phyloP scores from a whole-genome alignment of 2,888 invertebrate species.

The Fragum whitleyi region DNA sequence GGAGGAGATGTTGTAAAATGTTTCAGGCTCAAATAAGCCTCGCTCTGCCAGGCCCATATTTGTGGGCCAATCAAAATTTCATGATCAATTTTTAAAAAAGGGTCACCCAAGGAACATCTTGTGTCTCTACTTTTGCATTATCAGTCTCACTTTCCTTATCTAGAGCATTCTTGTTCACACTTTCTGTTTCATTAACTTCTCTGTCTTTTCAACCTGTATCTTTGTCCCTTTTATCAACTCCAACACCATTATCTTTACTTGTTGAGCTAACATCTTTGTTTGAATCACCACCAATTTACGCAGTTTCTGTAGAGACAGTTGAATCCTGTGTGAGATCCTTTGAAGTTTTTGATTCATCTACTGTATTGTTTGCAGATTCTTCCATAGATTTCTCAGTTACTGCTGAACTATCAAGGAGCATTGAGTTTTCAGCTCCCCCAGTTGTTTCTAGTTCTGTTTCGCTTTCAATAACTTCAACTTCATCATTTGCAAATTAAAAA shows the following conservation, averaged over 20 bases:
- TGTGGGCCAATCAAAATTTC: too few species aligned
- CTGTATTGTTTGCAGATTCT: not conserved
- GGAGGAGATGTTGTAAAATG: too few species aligned
- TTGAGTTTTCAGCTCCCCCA: not conserved
- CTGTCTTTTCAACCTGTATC: not conserved
- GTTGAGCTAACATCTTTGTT: not conserved
- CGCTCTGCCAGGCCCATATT: too few species aligned
- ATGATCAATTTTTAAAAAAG: too few species aligned
- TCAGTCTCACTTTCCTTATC: not conserved
- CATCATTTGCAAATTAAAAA: slow-evolving; percentile 36
- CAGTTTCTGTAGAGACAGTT: not conserved
- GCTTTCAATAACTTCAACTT: slow-evolving; percentile 48
- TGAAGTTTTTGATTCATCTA: not conserved
- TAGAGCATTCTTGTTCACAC: not conserved
- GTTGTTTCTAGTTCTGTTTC: slow-evolving; percentile 41
- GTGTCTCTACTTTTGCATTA: not conserved
- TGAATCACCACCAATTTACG: not conserved
- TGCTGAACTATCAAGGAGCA: not conserved
- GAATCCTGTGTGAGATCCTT: not conserved
- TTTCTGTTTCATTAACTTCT: not conserved
- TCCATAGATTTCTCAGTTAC: not conserved
- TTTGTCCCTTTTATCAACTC: not conserved
- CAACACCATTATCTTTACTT: not conserved
- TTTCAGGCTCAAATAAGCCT: too few species aligned
- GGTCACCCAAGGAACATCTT: too few species aligned